Base-by-base conservation (phyloP, 2,888 invertebrate genomes). In the Brachypalpus laphriformis region DNA sequence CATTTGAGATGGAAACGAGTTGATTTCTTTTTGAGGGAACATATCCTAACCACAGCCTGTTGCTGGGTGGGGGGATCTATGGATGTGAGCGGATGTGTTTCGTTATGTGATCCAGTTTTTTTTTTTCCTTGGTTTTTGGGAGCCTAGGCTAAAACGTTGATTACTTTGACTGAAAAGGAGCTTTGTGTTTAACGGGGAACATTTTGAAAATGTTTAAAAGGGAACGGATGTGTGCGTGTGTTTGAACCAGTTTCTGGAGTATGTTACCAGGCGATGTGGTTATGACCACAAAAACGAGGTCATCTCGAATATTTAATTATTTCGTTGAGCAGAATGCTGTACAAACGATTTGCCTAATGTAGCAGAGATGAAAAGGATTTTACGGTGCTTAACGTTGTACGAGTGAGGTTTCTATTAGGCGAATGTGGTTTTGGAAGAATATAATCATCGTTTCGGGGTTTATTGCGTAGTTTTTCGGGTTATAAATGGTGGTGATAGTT, bases 301-400 rank as follows among this genome's bases (percentile, higher is more conserved):
- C 82, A 71, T 71, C 76, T 51, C 59, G 76, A 71, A 71, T 76
- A 76, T 76, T 82, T 70, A 82, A 75, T 82, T 82, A 76, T 76
- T 82, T 42, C 65, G 16, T 65, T 76, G 57, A 65, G 34, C 31
- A 31, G 56, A n/a, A 25, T 2, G 3, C 25, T n/a, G 49, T 22
- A 47, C 31, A 63, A 61, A 18, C 31, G 75, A 56, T 81, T 61
- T 68, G 68, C 25, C 45, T 59, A 42, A 59, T 66, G 49, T 49
- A 31, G 56, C 40, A 34, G 40, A 56, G 37, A 31, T 49, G 56
- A 63, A 81, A 82, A 56, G 54, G 70, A 68, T 59, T 76, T 68
- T 76, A 20, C 9, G 11, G 47, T 28, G 6, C 9, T 66, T 57
- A 49, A 66, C 45, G 31, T 5, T 63, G 9, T 57, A 20, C 45